A percentile compares a stretch with the other conserved stretches of the same genome.
phyloP scores from a whole-genome alignment of 1,140 invertebrate species.

The Bombus impatiens region DNA sequence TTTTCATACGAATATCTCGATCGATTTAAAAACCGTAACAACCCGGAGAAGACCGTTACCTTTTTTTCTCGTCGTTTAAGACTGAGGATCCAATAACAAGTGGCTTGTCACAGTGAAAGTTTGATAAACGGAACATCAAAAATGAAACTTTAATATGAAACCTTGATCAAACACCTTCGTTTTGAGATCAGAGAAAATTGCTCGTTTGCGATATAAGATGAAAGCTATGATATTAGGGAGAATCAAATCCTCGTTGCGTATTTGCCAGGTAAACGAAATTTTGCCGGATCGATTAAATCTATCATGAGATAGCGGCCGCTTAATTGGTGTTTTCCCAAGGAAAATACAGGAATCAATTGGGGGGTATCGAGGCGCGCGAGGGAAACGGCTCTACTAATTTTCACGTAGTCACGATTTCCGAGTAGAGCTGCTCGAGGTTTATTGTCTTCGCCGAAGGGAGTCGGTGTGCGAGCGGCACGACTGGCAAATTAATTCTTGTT shows the following conservation, averaged over 20 bases:
- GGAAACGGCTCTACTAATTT: slow-evolving; percentile 20
- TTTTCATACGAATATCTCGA: too few relatives aligned
- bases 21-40: too few relatives aligned
- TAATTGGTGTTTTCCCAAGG: slow-evolving; percentile 26
- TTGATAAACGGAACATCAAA: too few relatives aligned
- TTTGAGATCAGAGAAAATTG: not conserved
- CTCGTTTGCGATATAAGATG: not conserved
- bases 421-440: not conserved
- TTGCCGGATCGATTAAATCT: slow-evolving; percentile 10
- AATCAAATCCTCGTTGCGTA: not conserved
- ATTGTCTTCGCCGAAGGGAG: not conserved
- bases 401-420: slow-evolving; percentile 27
- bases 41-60: too few relatives aligned
- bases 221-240: not conserved
- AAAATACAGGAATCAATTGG: slow-evolving; percentile 28
- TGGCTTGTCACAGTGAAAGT: too few relatives aligned
- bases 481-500: slow-evolving; percentile 36
- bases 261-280: slow-evolving; percentile 21
- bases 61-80: too few relatives aligned
- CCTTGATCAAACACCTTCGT: too few relatives aligned
- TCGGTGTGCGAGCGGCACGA: not conserved
- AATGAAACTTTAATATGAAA: too few relatives aligned
- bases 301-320: not conserved
- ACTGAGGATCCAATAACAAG: too few relatives aligned
- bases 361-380: not conserved